Percentiles rank a stretch among this genome's conserved stretches.
phyloP scores from a whole-genome alignment of 2,888 invertebrate species.

The Microctonus brassicae region DNA sequence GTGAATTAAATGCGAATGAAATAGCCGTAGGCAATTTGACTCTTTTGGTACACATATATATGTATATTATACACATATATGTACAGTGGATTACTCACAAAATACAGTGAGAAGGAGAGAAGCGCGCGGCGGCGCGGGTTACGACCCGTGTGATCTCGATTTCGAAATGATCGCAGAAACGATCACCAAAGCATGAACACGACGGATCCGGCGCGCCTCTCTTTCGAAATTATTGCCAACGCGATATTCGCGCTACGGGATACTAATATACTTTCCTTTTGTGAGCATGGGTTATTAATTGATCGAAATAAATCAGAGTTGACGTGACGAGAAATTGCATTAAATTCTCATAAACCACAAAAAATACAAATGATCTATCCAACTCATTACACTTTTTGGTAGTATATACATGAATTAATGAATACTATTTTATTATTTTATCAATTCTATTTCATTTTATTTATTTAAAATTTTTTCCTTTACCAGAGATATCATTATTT shows the following conservation, averaged over 20 bases:
- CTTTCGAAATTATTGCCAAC: slow-evolving; percentile 30
- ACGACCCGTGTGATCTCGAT: slow-evolving; percentile 49
- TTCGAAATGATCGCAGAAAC: slow-evolving; percentile 44
- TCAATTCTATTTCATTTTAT: neutral
- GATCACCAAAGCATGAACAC: slow-evolving; percentile 18
- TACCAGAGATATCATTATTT: neutral
- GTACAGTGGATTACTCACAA: neutral
- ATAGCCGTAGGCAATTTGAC: slow-evolving; percentile 22
- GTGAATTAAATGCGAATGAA: slow-evolving; percentile 24
- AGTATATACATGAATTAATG: no score
- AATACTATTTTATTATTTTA: no score
- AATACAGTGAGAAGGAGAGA: neutral
- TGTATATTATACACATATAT: neutral
- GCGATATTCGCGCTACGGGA: slow-evolving; percentile 26
- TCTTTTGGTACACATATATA: neutral
- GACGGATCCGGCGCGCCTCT: slow-evolving; percentile 29
- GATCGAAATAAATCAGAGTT: slow-evolving; percentile 28
- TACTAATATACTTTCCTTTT: slow-evolving; percentile 30
- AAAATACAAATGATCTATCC: neutral
- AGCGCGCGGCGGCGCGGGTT: slow-evolving; percentile 39
- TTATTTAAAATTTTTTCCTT: neutral
- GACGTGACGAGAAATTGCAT: slow-evolving; percentile 47
- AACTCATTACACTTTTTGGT: neutral
- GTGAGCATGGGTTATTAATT: slow-evolving; percentile 25
- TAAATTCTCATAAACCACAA: slow-evolving; percentile 22